phyloP scores from a whole-genome alignment of 2,888 invertebrate species.

The Drosophila bunnanda region DNA sequence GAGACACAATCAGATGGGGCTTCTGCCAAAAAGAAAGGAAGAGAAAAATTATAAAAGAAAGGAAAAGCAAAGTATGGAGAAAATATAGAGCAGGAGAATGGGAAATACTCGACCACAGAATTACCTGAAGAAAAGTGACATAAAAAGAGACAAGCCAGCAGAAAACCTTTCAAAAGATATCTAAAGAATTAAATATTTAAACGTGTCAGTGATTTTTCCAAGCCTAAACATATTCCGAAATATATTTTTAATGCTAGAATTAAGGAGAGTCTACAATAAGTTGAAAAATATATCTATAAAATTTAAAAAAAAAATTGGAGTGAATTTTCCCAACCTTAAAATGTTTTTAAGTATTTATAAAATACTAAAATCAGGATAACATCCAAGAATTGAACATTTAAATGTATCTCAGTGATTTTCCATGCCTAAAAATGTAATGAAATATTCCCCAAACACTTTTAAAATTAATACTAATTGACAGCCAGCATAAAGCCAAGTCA shows the following conservation, averaged over 20 bases:
- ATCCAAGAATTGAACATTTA: neutral
- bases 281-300: no score
- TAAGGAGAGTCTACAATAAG: no score
- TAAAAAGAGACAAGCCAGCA: no score
- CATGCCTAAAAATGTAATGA: neutral
- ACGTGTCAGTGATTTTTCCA: neutral
- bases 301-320: no score
- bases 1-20: constrained; percentile 42
- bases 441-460: neutral
- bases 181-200: neutral
- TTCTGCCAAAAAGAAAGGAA: neutral
- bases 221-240: no score
- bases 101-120: neutral
- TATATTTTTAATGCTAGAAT: no score
- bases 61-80: neutral
- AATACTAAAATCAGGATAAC: neutral
- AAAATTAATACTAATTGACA: neutral
- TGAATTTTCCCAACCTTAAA: no score
- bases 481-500: neutral
- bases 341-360: no score
- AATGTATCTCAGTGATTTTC: neutral
- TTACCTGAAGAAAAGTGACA: neutral
- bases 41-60: neutral
- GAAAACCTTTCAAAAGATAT: neutral
- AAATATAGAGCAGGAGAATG: neutral